Base-by-base conservation (phyloP, 2,888 invertebrate species). In the Pachymerium ferrugineum region DNA sequence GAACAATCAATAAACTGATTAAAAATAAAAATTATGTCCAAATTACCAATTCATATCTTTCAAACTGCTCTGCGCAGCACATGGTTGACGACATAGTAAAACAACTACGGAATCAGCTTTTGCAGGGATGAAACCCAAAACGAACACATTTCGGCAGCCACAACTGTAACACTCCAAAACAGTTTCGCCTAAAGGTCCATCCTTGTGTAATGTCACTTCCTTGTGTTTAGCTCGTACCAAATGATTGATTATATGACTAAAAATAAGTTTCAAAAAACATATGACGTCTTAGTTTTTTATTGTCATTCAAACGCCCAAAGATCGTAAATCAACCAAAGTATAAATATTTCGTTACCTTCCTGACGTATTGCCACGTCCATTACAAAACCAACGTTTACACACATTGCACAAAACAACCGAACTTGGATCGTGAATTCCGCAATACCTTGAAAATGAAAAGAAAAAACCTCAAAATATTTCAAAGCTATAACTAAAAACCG, bases 381-480 rank as follows among this genome's bases (percentile, higher is more conserved):
- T 99, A 83, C 99, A 99, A 82, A 99, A 99, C 99, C 99, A 99
- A 82, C 98, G 97, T 82, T 95, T 96, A 82, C 99, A 99, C 76
- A 93, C 89, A 82, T 97, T 97, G 84, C 99, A 99, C 90, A 94
- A 94, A 74, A 98, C 97, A 47, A 99, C 99, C 79, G 94, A 95
- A 77, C 93, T 89, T 0, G 96, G 97, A 82, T 98, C 97, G 82
- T 97, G 97, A 77, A 99, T 97, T 70, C 98, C 98, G 84, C 99
- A 99, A 82, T 99, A 99, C 82, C 97, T 96, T 12, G 8, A 8
- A 67, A 28, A 22, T 67, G 16, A 6, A 67, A 5, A 19, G 19
- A 67, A 67, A 19, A 67, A 19, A 14, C 8, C 8, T 10, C 8
- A 35, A 35, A 35, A 35, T n/a, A n/a, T n/a, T n/a, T n/a, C n/a